Percentiles rank a stretch among this genome's conserved stretches.
Evolutionary conservation across 2,888 invertebrate genomes (phyloP).

Genomic region (Ochropleura leucogaster): DNA sequence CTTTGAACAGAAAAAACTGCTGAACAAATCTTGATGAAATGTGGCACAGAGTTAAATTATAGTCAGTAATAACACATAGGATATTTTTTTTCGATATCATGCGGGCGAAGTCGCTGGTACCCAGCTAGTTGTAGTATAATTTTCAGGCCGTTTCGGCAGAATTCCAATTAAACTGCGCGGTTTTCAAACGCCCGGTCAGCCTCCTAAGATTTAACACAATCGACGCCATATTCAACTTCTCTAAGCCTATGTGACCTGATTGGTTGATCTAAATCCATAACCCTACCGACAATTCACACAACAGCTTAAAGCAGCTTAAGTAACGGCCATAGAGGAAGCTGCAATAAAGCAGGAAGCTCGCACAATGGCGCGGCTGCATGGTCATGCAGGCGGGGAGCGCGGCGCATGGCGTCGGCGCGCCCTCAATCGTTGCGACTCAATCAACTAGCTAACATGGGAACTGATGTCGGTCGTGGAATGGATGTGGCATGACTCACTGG

Average conservation of each 20-base stretch:
- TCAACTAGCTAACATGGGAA: conserved; percentile 52
- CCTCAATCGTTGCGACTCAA: conserved; percentile 58
- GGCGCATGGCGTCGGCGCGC: conserved; percentile 58
- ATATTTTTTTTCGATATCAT: no score
- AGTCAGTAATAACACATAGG: no score
- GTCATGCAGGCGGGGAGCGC: conserved; percentile 38
- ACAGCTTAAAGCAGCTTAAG: conserved; percentile 32
- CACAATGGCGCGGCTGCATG: conserved; percentile 48
- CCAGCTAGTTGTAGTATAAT: background rate
- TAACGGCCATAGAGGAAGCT: conserved; percentile 23
- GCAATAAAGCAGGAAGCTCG: conserved; percentile 44
- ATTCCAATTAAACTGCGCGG: background rate
- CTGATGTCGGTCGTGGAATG: background rate
- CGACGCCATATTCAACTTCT: background rate
- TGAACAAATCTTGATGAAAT: no score
- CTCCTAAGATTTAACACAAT: background rate
- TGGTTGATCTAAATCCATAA: conserved; percentile 11
- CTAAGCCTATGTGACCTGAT: background rate
- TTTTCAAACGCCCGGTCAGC: background rate
- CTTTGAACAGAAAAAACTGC: no score
- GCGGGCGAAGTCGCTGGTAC: no score
- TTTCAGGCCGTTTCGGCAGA: background rate
- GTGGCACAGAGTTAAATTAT: no score
- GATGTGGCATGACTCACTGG: conserved; percentile 19
- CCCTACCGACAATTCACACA: conserved; percentile 9